phyloP scores from a whole-genome alignment of 2,888 invertebrate species.

The Drosophila atripex region DNA sequence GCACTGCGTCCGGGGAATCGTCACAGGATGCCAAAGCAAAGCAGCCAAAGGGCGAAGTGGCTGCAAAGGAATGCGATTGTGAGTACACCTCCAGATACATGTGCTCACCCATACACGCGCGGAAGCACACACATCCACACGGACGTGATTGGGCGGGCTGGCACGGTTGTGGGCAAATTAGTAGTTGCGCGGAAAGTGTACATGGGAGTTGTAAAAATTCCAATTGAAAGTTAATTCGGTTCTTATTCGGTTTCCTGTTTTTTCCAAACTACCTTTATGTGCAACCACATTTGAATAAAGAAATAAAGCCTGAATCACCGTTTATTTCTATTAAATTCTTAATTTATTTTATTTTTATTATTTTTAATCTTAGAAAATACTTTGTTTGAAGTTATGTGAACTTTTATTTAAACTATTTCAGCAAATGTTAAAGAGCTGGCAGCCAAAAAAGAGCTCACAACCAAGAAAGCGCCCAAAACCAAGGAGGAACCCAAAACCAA shows the following conservation, averaged over 20 bases:
- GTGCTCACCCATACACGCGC: not conserved
- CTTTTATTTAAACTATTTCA: no score
- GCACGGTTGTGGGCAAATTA: not conserved
- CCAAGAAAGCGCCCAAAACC: not conserved
- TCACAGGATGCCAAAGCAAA: not conserved
- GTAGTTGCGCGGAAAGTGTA: not conserved
- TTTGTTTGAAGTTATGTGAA: no score
- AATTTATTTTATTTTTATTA: no score
- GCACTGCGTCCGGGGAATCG: not conserved
- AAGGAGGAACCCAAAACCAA: not conserved
- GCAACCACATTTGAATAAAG: no score
- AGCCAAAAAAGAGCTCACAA: not conserved
- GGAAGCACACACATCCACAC: not conserved
- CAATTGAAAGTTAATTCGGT: not conserved
- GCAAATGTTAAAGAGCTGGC: not conserved
- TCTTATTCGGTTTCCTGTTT: no score
- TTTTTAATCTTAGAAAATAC: no score
- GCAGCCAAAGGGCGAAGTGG: not conserved
- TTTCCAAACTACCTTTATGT: no score
- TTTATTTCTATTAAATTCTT: no score
- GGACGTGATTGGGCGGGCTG: not conserved
- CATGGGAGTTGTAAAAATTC: not conserved
- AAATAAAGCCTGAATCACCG: no score
- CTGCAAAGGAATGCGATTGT: conserved; percentile 3
- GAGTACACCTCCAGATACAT: conserved; percentile 1